Evolutionary conservation across 2,797 vertebrate species (phyloP).

Genomic region (Columba guinea): DNA sequence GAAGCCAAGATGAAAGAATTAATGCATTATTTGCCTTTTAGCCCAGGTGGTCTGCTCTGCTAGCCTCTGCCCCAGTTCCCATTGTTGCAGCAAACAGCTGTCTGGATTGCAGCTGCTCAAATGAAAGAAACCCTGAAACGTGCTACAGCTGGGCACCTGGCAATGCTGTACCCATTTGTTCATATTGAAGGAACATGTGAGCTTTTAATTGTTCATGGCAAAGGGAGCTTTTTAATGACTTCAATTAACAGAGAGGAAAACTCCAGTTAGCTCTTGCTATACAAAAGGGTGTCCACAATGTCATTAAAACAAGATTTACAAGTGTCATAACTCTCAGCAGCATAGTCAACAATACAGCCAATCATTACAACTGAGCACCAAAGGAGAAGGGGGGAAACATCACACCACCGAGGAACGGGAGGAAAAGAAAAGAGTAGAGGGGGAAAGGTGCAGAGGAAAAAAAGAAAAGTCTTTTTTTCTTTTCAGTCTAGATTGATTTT

Average conservation of each 20-base stretch:
- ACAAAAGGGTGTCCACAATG: constrained; percentile 71
- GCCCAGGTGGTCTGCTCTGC: not conserved
- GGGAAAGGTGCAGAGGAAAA: constrained; percentile 43
- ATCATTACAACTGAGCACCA: constrained; percentile 70
- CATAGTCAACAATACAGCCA: constrained; percentile 69
- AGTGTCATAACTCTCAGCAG: constrained; percentile 70
- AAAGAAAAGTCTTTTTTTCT: constrained; percentile 60
- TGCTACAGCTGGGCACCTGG: not conserved
- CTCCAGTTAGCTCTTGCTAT: constrained; percentile 71
- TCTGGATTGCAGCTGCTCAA: not conserved
- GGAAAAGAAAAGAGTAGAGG: not conserved
- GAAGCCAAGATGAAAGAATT: constrained; percentile 5
- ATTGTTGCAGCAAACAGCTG: constrained; percentile 17
- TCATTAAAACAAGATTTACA: constrained; percentile 74
- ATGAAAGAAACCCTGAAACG: not conserved
- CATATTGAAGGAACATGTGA: constrained; percentile 60
- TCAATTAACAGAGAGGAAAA: constrained; percentile 69
- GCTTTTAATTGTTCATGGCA: constrained; percentile 66
- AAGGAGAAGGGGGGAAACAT: constrained; percentile 26
- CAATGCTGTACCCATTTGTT: constrained; percentile 9
- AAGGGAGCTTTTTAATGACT: constrained; percentile 74
- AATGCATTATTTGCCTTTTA: not conserved
- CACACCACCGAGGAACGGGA: not conserved
- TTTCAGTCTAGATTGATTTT: constrained; percentile 77
- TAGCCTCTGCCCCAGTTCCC: not conserved